These are phyloP conservation scores for Theristicus caerulescens DNA, from an alignment of 2,113 vertebrate genomes.

Conservation along the genomic window DNA sequence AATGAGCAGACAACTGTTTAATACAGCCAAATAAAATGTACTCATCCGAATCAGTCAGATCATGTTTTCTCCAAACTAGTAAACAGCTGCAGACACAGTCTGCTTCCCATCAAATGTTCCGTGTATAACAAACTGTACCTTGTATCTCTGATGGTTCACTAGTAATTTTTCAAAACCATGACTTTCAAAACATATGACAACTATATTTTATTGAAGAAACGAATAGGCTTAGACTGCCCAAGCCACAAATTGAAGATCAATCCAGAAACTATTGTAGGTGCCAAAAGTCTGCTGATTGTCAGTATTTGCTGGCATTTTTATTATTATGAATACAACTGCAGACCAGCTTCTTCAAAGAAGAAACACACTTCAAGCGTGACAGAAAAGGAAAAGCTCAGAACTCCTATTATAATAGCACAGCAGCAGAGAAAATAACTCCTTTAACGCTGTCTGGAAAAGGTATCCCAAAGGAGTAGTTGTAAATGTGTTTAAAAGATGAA, in stretches of 20 bases:
- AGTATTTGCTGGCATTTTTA: slow-evolving; percentile 55
- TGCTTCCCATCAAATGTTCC: slow-evolving; percentile 71
- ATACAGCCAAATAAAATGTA: slow-evolving; percentile 61
- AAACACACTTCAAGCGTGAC: slow-evolving; percentile 12
- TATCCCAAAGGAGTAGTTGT: slow-evolving; percentile 12
- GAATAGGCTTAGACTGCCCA: slow-evolving; percentile 16
- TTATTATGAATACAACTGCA: slow-evolving; percentile 35
- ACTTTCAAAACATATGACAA: slow-evolving; percentile 66
- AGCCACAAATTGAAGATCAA: slow-evolving; percentile 47
- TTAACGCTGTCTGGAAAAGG: slow-evolving; percentile 31
- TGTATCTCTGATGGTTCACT: slow-evolving; percentile 64
- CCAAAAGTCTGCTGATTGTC: slow-evolving; percentile 60
- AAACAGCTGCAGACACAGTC: slow-evolving; percentile 69
- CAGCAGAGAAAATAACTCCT: neutral
- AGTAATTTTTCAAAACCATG: slow-evolving; percentile 65
- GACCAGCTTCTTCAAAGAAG: slow-evolving; percentile 31
- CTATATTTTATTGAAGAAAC: slow-evolving; percentile 61
- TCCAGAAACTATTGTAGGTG: slow-evolving; percentile 21
- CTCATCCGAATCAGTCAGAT: slow-evolving; percentile 36
- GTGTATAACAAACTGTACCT: slow-evolving; percentile 56
- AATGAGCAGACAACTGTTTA: slow-evolving; percentile 41
- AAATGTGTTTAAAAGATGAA: slow-evolving; percentile 29
- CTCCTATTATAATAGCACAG: slow-evolving; percentile 2
- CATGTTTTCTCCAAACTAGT: slow-evolving; percentile 66
- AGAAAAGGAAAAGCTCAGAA: slow-evolving; percentile 35